A percentile compares a stretch with the other conserved stretches of the same genome.
These are phyloP conservation scores for Semibalanus balanoides DNA, from an alignment of 1,140 invertebrate species.

Conservation along the genomic window DNA sequence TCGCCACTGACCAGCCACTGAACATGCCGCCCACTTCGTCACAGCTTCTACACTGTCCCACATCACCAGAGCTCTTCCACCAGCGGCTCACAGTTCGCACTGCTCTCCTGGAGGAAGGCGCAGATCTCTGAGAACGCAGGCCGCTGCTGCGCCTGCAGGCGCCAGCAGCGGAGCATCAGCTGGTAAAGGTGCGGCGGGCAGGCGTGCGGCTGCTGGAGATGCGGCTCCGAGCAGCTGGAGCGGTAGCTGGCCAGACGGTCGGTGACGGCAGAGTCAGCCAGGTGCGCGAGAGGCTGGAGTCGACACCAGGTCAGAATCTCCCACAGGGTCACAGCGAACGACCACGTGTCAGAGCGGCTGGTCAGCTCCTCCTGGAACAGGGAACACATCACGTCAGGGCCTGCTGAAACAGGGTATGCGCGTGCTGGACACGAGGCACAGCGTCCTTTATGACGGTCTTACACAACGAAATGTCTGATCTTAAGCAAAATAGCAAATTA, in stretches of 20 bases:
- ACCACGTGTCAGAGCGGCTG: conserved; percentile 31
- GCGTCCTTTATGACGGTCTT: too few species aligned
- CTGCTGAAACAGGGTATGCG: too few species aligned
- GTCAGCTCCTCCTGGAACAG: conserved; percentile 14
- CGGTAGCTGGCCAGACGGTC: background rate
- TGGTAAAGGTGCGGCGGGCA: conserved; percentile 87
- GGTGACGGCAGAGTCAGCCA: background rate
- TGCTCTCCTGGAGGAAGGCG: background rate
- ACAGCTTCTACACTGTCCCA: too few species aligned
- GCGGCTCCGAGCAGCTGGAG: background rate
- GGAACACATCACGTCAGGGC: too few species aligned
- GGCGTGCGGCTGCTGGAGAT: conserved; percentile 76
- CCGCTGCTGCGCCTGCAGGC: conserved; percentile 71
- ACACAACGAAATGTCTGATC: too few species aligned
- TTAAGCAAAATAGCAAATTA: too few species aligned
- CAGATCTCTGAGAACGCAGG: conserved; percentile 37
- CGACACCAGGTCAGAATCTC: conserved; percentile 30
- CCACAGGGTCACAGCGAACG: conserved; percentile 36
- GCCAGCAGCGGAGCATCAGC: conserved; percentile 91
- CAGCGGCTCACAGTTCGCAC: background rate
- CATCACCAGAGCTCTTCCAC: background rate
- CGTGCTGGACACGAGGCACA: background rate
- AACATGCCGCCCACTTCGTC: too few species aligned
- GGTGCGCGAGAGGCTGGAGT: background rate
- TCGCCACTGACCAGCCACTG: too few species aligned